Percentiles rank a stretch among this genome's conserved stretches.
phyloP scores from a whole-genome alignment of 2,113 vertebrate species.

The Stigmatopora nigra region DNA sequence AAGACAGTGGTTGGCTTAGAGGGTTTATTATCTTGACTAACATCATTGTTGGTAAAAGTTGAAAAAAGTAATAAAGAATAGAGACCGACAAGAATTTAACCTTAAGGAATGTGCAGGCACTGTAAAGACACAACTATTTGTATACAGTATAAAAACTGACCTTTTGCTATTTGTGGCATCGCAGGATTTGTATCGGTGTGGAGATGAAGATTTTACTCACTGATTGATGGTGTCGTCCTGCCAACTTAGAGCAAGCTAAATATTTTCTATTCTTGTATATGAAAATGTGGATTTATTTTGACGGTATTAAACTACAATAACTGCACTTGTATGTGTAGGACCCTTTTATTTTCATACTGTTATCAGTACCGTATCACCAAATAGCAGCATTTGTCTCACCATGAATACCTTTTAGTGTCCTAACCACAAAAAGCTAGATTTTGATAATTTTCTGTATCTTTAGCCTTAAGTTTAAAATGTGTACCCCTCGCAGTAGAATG shows the following conservation, averaged over 20 bases:
- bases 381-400: neutral
- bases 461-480: neutral
- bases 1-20: too few species aligned
- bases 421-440: neutral
- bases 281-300: slow-evolving; percentile 48
- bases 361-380: neutral
- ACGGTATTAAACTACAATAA: neutral
- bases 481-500: neutral
- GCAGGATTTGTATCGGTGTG: neutral
- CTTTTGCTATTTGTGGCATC: neutral
- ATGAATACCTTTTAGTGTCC: neutral
- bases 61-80: neutral
- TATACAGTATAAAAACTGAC: neutral
- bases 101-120: neutral
- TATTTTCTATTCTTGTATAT: slow-evolving; percentile 32
- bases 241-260: slow-evolving; percentile 25
- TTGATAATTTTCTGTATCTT: neutral
- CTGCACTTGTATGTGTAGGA: neutral
- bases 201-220: neutral
- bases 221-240: neutral
- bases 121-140: neutral
- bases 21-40: too few species aligned
- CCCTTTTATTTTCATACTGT: neutral
- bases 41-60: neutral
- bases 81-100: neutral